Percentiles rank a stretch among this genome's conserved stretches.
Conservation (phyloP, 2,113 vertebrate genomes). For the Oncorhynchus mykiss region DNA sequence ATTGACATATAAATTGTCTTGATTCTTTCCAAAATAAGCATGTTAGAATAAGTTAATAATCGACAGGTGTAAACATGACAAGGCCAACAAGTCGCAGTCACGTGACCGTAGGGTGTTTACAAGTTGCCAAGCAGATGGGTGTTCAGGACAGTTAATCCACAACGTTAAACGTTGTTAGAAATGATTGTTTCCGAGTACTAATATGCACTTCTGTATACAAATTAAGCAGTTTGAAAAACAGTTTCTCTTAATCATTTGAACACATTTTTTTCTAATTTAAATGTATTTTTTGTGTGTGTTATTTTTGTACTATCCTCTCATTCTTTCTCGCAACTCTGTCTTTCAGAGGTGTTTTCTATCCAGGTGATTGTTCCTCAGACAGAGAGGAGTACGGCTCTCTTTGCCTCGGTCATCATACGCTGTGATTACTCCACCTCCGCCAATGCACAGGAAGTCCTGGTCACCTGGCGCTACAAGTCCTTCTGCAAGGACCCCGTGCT, state of each 20-base stretch:
- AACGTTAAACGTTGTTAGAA: no score
- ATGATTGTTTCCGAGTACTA: no score
- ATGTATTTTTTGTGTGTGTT: no score
- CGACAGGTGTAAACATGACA: constrained; percentile 56
- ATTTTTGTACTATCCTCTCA: constrained; percentile 5
- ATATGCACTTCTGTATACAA: no score
- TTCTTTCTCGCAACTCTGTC: not conserved
- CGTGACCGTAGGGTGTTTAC: constrained; percentile 45
- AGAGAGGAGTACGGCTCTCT: constrained; percentile 80
- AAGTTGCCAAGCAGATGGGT: no score
- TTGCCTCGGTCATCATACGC: constrained; percentile 79
- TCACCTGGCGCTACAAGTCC: constrained; percentile 92
- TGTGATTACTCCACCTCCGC: constrained; percentile 94
- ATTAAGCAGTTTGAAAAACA: no score
- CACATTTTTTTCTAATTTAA: not conserved
- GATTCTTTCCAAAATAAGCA: not conserved
- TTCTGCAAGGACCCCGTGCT: constrained; percentile 96
- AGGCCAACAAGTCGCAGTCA: constrained; percentile 50
- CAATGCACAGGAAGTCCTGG: constrained; percentile 81
- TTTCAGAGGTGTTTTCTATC: constrained; percentile 77
- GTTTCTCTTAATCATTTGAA: not conserved
- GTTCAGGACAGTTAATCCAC: no score
- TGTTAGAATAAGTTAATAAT: constrained; percentile 60
- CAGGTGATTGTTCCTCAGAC: constrained; percentile 80
- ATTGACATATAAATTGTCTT: not conserved